Evolutionary conservation across 2,797 vertebrate species (phyloP), one percentile per base, ranked within the genome.

Genomic region (Hemibagrus guttatus): DNA sequence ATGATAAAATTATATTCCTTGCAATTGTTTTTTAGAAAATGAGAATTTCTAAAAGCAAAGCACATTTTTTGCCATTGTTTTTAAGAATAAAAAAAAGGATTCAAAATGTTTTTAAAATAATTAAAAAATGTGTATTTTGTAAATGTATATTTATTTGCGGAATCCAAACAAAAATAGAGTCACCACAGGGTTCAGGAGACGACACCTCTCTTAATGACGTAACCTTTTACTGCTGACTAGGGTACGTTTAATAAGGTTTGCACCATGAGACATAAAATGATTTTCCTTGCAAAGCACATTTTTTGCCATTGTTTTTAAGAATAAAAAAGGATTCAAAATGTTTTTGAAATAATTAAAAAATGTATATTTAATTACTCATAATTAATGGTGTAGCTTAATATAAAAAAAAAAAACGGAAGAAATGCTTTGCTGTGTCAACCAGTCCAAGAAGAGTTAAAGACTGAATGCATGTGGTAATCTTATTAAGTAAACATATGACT

Each of bases 181-280:
- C 11, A 0, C 64, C 35, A 23, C 85, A 81, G 63, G 49, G 64
- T 17, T 2, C 12, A 12, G 19, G 17, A 21, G 85, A 86, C 28
- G 78, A 86, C 76, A 81, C 85, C 1, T 26, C 85, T n/a, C 85
- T 81, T 7, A 86, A 72, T 23, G 78, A 86, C 16, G 78, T 86
- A 26, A 6, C 9, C 66, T 86, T 86, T 42, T 61, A 31, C 14
- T 86, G 85, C 78, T 86, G 0, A 13, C 5, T 81, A 81, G 61
- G 78, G 85, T 81, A 26, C 19, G 4, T 19, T 13, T 26, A 12
- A 46, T 26, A 23, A 4, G 9, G 1, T 2, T 46, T 26, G 39
- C 11, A 46, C 4, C 6, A n/a, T 26, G 66, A 35, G 1, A n/a
- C 1, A 31, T 6, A 68, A 31, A 35, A 35, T 35, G 2, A 17